phyloP scores from a whole-genome alignment of 2,888 invertebrate species.

The Nomada goodeniana region DNA sequence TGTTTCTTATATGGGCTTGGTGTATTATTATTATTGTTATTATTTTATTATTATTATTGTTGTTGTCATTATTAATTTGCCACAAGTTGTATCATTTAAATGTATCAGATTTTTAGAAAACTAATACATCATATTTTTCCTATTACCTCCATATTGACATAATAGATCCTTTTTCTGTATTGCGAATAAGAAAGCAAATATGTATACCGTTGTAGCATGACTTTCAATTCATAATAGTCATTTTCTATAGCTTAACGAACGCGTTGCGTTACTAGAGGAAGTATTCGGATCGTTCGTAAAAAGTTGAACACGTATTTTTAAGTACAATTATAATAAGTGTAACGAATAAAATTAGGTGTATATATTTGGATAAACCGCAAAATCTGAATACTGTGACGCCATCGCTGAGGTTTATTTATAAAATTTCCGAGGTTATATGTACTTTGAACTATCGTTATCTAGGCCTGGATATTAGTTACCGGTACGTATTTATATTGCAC shows the following conservation, averaged over 20 bases:
- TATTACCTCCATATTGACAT: background rate
- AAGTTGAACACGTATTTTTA: background rate
- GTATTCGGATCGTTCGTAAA: background rate
- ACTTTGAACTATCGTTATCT: slow-evolving; percentile 70
- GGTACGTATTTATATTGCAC: slow-evolving; percentile 23
- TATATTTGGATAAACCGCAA: slow-evolving; percentile 2
- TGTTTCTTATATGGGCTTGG: too few relatives aligned
- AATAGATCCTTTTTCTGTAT: background rate
- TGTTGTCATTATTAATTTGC: too few relatives aligned
- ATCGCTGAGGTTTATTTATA: slow-evolving; percentile 33
- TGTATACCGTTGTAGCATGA: background rate
- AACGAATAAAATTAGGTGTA: slow-evolving; percentile 4
- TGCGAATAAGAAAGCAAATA: background rate
- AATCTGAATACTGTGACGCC: slow-evolving; percentile 62
- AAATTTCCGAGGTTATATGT: slow-evolving; percentile 14
- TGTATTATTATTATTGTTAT: too few relatives aligned
- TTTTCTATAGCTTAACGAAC: background rate
- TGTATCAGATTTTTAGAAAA: too few relatives aligned
- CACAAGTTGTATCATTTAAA: too few relatives aligned
- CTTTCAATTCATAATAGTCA: background rate
- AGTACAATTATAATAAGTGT: slow-evolving; percentile 5
- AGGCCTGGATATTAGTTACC: slow-evolving; percentile 21
- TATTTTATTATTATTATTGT: too few relatives aligned
- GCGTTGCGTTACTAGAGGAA: background rate
- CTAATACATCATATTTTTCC: background rate